Evolutionary conservation across 2,797 vertebrate species (phyloP), one percentile per base, ranked within the genome.

Genomic region (Pipistrellus pipistrellus): DNA sequence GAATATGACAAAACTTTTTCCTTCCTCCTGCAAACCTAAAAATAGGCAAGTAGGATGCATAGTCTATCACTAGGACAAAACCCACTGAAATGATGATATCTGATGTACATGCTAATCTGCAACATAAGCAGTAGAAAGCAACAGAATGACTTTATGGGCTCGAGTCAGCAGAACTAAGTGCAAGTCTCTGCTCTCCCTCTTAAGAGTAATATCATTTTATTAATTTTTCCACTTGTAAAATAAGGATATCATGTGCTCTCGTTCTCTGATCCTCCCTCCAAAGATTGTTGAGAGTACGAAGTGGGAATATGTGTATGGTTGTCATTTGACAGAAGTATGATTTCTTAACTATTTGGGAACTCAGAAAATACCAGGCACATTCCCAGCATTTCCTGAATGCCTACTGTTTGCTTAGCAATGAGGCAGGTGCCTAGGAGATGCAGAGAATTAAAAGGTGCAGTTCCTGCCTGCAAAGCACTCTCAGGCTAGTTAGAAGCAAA

Each of bases 161-260:
- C 30, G 84, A 85, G 17, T 46, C 41, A 55, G 32, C 0, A 85
- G 51, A 25, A 18, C 32, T 11, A 44, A 83, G 69, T 76, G 88
- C 73, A 81, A 91, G 46, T 17, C 69, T 84, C 53, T 85, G 15
- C 32, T 78, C 25, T 95, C 53, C 46, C n/a, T 76, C 69, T 25
- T 14, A 83, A 86, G 64, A 94, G 25, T 30, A 30, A 0, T 32
- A 53, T 32, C 32, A 62, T 23, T 81, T 78, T 86, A 41, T 4
- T 71, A 41, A 27, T 55, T 84, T 73, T 57, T 83, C 62, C 81
- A 44, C 51, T 69, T 77, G 62, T 76, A 87, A 84, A 89, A 92
- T 1, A 76, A 35, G 25, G 21, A 59, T 77, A 73, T 14, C 30
- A 68, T 69, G 14, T 69, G n/a, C 75, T 66, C 38, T 44, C 18